A percentile compares a stretch with the other conserved stretches of the same genome.
Conservation (phyloP, 2,888 invertebrate species). For the Dicyrtoma fusca region DNA sequence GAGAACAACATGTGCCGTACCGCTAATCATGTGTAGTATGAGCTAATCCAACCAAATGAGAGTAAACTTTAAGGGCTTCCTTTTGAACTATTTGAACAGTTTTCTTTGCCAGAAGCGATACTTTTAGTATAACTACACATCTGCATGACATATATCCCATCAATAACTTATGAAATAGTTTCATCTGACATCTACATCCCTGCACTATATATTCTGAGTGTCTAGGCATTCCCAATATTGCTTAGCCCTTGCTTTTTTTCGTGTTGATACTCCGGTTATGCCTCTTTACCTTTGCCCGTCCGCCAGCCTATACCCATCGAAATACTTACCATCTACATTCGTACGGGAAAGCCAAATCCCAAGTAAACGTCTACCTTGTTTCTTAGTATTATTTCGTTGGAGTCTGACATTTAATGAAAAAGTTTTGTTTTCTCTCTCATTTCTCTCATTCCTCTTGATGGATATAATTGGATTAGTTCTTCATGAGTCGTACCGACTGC, state of each 20-base stretch:
- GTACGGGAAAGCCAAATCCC: too few relatives aligned
- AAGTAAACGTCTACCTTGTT: too few relatives aligned
- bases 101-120: too few relatives aligned
- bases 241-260: neutral
- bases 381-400: constrained; percentile 20
- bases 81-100: too few relatives aligned
- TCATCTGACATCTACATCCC: neutral
- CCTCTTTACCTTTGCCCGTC: neutral
- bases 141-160: too few relatives aligned
- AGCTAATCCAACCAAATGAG: too few relatives aligned
- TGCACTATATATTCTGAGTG: neutral
- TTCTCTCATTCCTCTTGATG: constrained; percentile 17
- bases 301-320: neutral
- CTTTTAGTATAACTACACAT: too few relatives aligned
- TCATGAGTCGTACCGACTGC: constrained; percentile 4
- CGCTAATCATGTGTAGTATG: too few relatives aligned
- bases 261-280: too few relatives aligned
- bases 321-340: constrained; percentile 5
- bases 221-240: neutral
- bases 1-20: too few relatives aligned
- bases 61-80: too few relatives aligned
- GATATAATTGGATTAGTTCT: constrained; percentile 34
- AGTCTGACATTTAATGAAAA: constrained; percentile 34
- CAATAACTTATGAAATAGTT: too few relatives aligned
- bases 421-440: constrained; percentile 17